phyloP scores from a whole-genome alignment of 2,113 vertebrate species.

The Anarhynchus alexandrinus region DNA sequence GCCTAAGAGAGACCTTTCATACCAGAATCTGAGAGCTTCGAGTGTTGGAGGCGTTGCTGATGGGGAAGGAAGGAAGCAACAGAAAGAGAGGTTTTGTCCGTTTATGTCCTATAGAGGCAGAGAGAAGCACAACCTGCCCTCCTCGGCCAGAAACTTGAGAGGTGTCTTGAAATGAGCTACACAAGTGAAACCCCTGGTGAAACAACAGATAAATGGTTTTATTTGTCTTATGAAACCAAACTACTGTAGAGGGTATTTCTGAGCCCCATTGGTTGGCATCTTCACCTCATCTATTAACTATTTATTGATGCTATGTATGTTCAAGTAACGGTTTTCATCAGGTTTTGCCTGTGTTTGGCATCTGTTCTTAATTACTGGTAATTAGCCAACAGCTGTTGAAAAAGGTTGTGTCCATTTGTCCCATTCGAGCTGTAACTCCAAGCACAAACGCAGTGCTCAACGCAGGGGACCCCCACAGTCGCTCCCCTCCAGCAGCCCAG shows the following conservation, averaged over 20 bases:
- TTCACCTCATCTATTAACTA: neutral
- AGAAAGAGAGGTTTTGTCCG: neutral
- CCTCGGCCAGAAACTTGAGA: neutral
- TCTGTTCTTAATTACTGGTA: neutral
- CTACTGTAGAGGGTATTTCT: too few species aligned
- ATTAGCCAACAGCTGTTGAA: neutral
- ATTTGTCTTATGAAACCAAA: neutral
- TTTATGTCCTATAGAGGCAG: neutral
- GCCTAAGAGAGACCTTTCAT: neutral
- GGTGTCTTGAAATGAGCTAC: neutral
- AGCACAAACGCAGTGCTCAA: rapidly evolving
- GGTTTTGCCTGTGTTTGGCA: neutral
- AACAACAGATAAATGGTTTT: neutral
- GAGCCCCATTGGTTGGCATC: neutral
- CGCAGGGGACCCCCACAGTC: rapidly evolving
- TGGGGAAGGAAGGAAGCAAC: neutral
- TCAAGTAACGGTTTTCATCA: neutral
- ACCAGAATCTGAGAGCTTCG: neutral
- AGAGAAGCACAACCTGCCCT: neutral
- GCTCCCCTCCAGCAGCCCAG: neutral
- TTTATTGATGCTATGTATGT: neutral
- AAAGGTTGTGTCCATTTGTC: neutral
- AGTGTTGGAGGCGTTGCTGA: neutral
- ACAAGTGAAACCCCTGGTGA: neutral
- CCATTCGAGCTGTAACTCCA: neutral